These are phyloP conservation scores for Tipula helvola DNA, from an alignment of 2,888 invertebrate species.

Conservation along the genomic window DNA sequence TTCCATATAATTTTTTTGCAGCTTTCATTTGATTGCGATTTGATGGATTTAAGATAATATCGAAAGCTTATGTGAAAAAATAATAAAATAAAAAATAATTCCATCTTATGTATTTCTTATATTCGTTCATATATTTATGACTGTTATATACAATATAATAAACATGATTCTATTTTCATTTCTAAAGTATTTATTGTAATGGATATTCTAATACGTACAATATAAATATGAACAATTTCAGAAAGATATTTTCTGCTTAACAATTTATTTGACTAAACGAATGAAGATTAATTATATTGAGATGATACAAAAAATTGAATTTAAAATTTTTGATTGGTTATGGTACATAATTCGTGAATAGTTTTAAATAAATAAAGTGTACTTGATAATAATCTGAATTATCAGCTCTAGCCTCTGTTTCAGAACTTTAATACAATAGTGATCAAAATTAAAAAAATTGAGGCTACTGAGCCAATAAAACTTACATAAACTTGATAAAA, in stretches of 20 bases:
- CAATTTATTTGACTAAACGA: neutral
- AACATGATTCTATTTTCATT: neutral
- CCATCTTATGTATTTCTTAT: neutral
- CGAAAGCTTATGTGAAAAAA: neutral
- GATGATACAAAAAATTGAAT: neutral
- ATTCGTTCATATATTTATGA: neutral
- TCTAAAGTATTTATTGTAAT: neutral
- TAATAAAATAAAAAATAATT: neutral
- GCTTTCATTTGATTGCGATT: neutral
- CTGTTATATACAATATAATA: neutral
- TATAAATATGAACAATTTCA: neutral
- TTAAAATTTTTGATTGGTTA: too few relatives aligned
- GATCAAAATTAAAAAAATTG: too few relatives aligned
- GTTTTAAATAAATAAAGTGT: too few relatives aligned
- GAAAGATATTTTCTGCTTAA: neutral
- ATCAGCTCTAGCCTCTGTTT: too few relatives aligned
- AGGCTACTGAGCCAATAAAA: too few relatives aligned
- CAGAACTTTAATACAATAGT: too few relatives aligned
- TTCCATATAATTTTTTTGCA: neutral
- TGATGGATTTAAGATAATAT: constrained; percentile 4
- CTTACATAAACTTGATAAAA: too few relatives aligned
- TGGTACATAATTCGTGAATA: too few relatives aligned
- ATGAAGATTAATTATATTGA: neutral
- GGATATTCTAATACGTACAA: neutral
- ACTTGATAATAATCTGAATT: too few relatives aligned